These are phyloP conservation scores for Cephalopterus ornatus DNA, from an alignment of 2,113 vertebrate species.

Conservation along the genomic window DNA sequence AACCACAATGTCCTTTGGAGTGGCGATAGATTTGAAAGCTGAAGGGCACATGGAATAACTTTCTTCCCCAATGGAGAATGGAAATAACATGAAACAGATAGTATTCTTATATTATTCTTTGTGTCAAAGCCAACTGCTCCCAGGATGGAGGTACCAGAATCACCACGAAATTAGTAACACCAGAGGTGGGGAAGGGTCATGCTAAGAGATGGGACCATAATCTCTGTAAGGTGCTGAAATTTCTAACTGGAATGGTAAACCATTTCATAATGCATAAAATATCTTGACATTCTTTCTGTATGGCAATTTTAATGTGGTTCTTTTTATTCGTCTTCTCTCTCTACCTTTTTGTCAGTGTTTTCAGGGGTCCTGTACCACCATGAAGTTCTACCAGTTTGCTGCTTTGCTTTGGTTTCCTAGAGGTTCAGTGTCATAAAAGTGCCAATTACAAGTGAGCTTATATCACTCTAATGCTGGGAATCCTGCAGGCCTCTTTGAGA, in stretches of 20 bases:
- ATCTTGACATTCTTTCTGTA: not conserved
- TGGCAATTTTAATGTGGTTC: not conserved
- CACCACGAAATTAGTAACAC: not conserved
- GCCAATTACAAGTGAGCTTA: not conserved
- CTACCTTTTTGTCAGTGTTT: not conserved
- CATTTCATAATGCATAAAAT: not conserved
- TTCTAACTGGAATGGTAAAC: not conserved
- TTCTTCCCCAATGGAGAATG: not conserved
- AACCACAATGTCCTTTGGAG: not conserved
- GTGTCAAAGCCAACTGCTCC: not conserved
- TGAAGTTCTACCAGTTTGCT: not conserved
- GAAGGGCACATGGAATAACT: not conserved
- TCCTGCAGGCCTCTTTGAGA: not conserved
- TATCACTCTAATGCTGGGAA: not conserved
- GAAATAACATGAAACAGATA: not conserved
- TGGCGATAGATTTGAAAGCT: not conserved
- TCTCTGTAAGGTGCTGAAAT: not conserved
- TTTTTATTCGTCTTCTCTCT: not conserved
- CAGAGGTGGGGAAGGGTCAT: not conserved
- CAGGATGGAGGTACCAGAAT: not conserved
- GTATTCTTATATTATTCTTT: not conserved
- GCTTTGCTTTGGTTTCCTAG: not conserved
- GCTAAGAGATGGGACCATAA: not conserved
- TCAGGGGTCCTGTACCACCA: not conserved
- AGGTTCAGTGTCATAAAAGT: not conserved